phyloP scores from a whole-genome alignment of 2,113 vertebrate genomes.

The Xenopus laevis region DNA sequence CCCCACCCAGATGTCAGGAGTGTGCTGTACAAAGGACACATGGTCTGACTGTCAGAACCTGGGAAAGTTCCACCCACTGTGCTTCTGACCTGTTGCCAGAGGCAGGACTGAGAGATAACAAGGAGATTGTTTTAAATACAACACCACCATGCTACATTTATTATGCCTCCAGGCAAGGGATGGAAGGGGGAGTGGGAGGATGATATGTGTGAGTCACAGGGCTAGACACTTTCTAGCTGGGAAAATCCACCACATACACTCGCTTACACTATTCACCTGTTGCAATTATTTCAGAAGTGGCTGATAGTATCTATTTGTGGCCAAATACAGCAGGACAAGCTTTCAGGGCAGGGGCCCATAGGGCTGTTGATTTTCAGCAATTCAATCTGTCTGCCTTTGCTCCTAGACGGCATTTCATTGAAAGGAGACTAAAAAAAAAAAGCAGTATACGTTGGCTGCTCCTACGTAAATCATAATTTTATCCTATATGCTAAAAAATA shows the following conservation, averaged over 20 bases:
- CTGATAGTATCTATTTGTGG: neutral
- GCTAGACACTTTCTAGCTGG: neutral
- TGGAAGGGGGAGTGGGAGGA: neutral
- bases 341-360: too few species aligned
- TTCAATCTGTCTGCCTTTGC: too few species aligned
- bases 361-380: too few species aligned
- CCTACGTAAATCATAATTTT: too few species aligned
- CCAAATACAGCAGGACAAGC: too few species aligned
- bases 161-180: constrained; percentile 6
- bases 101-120: neutral
- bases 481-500: too few species aligned
- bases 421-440: too few species aligned
- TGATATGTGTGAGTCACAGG: neutral
- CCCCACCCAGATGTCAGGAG: constrained; percentile 24
- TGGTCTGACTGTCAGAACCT: constrained; percentile 15
- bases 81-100: constrained; percentile 19
- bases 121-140: neutral
- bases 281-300: neutral
- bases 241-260: neutral
- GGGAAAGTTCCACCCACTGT: constrained; percentile 29
- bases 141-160: neutral
- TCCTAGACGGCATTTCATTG: too few species aligned
- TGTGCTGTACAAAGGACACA: constrained; percentile 30
- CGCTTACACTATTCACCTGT: neutral
- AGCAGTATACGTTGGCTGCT: too few species aligned